Evolutionary conservation across 2,113 vertebrate genomes (phyloP), one percentile per base, ranked within the genome.

Genomic region (Brachirus orientalis): DNA sequence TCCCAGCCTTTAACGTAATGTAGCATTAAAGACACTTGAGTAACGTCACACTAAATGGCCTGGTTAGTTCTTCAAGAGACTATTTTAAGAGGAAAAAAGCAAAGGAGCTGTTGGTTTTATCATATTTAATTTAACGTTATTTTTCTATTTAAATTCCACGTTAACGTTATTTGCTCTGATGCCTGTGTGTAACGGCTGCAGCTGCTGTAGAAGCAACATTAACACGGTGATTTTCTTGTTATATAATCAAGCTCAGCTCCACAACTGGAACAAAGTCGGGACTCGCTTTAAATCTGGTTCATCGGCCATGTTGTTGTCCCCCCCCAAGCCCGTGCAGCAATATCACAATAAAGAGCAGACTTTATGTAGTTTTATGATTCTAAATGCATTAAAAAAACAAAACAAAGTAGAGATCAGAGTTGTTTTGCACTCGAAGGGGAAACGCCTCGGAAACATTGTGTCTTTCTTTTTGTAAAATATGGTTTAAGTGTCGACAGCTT

Each of bases 81-180:
- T 89, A 79, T 90, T 84, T 83, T 77, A n/a, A n/a, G n/a, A n/a
- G 85, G 83, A 55, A 16, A 20, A 16, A 71, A 81, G 85, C 88
- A 79, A 92, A 92, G 91, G 92, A 93, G 93, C 75, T 87, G 90
- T 85, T 88, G 86, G 86, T 93, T 91, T 79, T 85, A 91, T 92
- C 90, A 90, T 92, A 93, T 95, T 95, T 96, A 95, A 95, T 93
- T 94, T 91, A 89, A 90, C 59, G 79, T 94, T 93, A 92, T 88
- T 89, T 86, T 91, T 69, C 37, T 72, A 86, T 93, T 93, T 93
- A 94, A 94, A 70, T 44, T 7, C 40, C 11, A 20, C 56, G 65
- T 84, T 86, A 85, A 84, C 40, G 17, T 81, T 81, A 84, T 83
- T 87, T 35, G 72, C 72, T 87, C 54, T 54, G 79, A 71, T 10